Evolutionary conservation across 2,797 vertebrate species (phyloP).

Genomic region (Erpetoichthys calabaricus): DNA sequence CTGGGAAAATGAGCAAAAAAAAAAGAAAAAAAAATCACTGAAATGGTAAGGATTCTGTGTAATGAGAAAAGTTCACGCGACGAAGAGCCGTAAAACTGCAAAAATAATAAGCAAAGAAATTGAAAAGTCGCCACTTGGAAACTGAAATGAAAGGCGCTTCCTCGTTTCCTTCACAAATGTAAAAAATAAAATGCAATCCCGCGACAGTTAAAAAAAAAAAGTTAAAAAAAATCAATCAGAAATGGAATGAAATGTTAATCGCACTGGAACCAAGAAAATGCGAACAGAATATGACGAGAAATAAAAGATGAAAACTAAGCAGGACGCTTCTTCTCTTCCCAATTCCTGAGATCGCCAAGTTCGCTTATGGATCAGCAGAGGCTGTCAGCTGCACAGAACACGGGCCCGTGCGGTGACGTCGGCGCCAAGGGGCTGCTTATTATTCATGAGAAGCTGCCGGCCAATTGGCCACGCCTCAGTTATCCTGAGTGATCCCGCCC

Average conservation of each 20-base stretch:
- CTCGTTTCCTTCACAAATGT: too few relatives aligned
- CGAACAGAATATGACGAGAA: background rate
- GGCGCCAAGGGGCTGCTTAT: conserved; percentile 37
- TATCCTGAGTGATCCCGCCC: background rate
- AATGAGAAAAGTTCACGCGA: too few relatives aligned
- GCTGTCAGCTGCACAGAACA: conserved; percentile 62
- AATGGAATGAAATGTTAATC: background rate
- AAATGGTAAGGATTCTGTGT: too few relatives aligned
- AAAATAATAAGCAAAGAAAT: too few relatives aligned
- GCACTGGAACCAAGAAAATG: background rate
- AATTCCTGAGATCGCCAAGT: background rate
- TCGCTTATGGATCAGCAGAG: conserved; percentile 27
- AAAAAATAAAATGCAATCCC: too few relatives aligned
- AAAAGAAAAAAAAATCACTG: background rate
- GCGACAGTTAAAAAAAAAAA: background rate
- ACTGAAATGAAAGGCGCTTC: too few relatives aligned
- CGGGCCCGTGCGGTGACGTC: conserved; percentile 63
- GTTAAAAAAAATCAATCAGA: background rate
- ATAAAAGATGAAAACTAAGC: background rate
- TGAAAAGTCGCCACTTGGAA: too few relatives aligned
- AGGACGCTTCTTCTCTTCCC: background rate
- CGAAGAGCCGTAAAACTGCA: too few relatives aligned
- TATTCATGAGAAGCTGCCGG: conserved; percentile 40
- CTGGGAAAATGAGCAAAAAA: background rate
- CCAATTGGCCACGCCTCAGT: conserved; percentile 29